Evolutionary conservation across 2,888 invertebrate genomes (phyloP).

Genomic region (Diloba caeruleocephala): DNA sequence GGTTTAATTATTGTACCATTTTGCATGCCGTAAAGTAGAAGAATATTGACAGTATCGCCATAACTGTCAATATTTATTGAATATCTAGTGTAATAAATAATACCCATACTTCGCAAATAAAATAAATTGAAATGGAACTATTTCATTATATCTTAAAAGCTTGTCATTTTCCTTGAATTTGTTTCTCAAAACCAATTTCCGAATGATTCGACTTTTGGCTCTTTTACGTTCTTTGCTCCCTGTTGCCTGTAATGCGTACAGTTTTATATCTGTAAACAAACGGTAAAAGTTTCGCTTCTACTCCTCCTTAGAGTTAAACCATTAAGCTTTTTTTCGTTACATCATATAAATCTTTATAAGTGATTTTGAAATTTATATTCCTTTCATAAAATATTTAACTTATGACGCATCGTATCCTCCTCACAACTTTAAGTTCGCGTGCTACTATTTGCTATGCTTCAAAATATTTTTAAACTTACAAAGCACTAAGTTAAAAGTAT

Average conservation of each 20-base stretch:
- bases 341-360: constrained; percentile 22
- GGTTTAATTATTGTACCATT: too few species aligned
- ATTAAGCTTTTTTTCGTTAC: constrained; percentile 22
- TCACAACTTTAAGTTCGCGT: not conserved
- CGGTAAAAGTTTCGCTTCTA: constrained; percentile 20
- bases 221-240: constrained; percentile 28
- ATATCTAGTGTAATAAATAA: too few species aligned
- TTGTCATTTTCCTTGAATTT: constrained; percentile 40
- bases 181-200: constrained; percentile 45
- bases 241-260: constrained; percentile 29
- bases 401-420: constrained; percentile 24
- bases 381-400: constrained; percentile 1
- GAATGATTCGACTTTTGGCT: constrained; percentile 39
- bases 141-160: constrained; percentile 24
- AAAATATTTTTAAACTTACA: too few species aligned
- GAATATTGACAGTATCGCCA: too few species aligned
- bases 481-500: too few species aligned
- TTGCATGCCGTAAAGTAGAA: too few species aligned
- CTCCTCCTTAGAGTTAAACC: constrained; percentile 35
- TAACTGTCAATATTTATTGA: too few species aligned
- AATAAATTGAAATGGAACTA: too few species aligned
- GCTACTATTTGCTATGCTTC: not conserved
- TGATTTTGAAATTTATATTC: constrained; percentile 32
- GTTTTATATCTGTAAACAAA: constrained; percentile 39
- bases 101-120: too few species aligned